Evolutionary conservation across 2,113 vertebrate species (phyloP).

Genomic region (Oncorhynchus kisutch): DNA sequence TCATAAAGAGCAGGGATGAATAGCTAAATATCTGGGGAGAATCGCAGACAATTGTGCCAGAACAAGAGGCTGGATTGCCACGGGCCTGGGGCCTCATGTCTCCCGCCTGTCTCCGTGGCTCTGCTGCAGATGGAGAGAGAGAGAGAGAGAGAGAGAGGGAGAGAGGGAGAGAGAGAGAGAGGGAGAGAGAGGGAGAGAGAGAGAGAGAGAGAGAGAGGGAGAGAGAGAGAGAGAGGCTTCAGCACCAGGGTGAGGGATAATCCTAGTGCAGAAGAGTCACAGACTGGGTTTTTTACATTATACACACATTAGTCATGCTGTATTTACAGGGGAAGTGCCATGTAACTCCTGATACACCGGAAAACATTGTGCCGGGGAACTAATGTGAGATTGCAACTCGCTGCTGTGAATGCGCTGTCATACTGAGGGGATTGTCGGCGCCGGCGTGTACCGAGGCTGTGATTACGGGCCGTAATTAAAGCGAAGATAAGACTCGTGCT

Average conservation of each 20-base stretch:
- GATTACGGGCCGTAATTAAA: conserved; percentile 39
- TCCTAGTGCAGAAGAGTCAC: conserved; percentile 45
- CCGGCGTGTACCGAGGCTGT: conserved; percentile 40
- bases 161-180: background rate
- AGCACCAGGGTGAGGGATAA: conserved; percentile 58
- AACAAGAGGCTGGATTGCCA: conserved; percentile 46
- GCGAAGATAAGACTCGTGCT: conserved; percentile 31
- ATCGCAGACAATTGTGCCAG: conserved; percentile 55
- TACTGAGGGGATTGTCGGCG: conserved; percentile 24
- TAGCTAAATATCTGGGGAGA: conserved; percentile 60
- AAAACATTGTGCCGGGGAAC: conserved; percentile 41
- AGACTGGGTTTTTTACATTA: conserved; percentile 66
- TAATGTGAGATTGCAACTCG: conserved; percentile 26
- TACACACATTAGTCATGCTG: conserved; percentile 67
- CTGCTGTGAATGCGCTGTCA: conserved; percentile 34
- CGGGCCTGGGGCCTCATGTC: background rate
- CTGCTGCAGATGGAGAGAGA: background rate
- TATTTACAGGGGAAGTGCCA: conserved; percentile 63
- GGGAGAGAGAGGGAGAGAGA: background rate
- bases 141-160: background rate
- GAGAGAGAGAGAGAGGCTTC: conserved; percentile 12
- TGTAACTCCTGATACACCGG: conserved; percentile 47
- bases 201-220: background rate
- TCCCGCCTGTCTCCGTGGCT: background rate
- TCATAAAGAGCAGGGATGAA: conserved; percentile 47